A percentile compares a stretch with the other conserved stretches of the same genome.
Conservation (phyloP, 1,140 invertebrate genomes). For the Sitobion miscanthi region DNA sequence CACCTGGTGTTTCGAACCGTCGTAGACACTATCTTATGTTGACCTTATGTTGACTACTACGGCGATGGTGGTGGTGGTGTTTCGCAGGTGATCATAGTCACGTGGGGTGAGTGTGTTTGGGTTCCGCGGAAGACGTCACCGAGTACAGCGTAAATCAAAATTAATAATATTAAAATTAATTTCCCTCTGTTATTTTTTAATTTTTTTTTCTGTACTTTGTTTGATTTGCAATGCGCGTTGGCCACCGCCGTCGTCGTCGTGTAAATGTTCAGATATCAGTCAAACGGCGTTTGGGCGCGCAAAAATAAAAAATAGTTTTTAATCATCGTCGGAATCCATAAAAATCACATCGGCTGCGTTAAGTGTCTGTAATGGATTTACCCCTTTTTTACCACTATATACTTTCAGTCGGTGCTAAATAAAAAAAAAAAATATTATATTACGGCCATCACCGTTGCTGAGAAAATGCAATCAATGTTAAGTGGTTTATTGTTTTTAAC, state of each 20-base stretch:
- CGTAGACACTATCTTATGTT: constrained; percentile 5
- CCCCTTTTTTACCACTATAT: constrained; percentile 17
- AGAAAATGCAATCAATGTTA: constrained; percentile 48
- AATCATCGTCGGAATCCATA: constrained; percentile 52
- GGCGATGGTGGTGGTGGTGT: not conserved
- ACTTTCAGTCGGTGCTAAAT: not conserved
- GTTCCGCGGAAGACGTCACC: not conserved
- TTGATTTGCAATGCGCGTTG: not conserved
- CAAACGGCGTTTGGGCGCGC: not conserved
- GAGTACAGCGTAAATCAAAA: constrained; percentile 38
- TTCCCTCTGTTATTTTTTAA: not conserved
- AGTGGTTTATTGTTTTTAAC: constrained; percentile 46
- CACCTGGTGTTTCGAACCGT: constrained; percentile 33
- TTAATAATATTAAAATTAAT: constrained; percentile 33
- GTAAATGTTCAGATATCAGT: constrained; percentile 37
- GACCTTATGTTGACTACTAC: constrained; percentile 37
- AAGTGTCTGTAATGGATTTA: constrained; percentile 54
- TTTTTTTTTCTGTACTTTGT: not conserved
- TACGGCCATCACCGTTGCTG: not conserved
- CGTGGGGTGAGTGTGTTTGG: not conserved
- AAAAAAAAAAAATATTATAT: constrained; percentile 1
- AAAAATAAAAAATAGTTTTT: constrained; percentile 48
- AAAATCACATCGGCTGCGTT: constrained; percentile 34
- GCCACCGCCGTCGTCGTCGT: not conserved
- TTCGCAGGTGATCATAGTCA: constrained; percentile 16